Base-by-base conservation (phyloP, 2,888 invertebrate genomes). In the Apamea crenata region DNA sequence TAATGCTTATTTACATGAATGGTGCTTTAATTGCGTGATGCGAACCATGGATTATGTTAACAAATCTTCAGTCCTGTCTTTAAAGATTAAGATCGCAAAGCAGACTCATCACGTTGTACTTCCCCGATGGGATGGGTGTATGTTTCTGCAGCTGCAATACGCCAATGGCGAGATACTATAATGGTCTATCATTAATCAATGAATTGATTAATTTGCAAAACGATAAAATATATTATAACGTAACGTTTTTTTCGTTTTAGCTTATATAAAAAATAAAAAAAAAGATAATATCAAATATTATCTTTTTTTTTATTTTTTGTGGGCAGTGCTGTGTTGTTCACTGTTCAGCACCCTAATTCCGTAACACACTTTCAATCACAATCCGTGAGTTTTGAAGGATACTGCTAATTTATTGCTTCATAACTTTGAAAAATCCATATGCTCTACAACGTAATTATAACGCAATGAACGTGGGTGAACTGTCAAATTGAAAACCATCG, bases 1-100 rank as follows among this genome's bases (percentile, higher is more conserved):
- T 36, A 67, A 72, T 63, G 69, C 53, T 66, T 77, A 69, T 82
- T 86, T 75, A 82, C 61, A 67, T 85, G 70, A 86, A 82, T 77
- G 59, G 29, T 18, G 47, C 63, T 63, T 74, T 86, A 77, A 77
- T 77, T 36, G 77, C 25, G 18, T 70, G 72, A 53, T 67, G 40
- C 47, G 47, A 70, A 63, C 66, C 65, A 56, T 70, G 50, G 21
- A 56, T 85, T 76, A 81, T 81, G 65, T 83, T 74, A 71, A 5
- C 3, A 21, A 36, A 47, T 16, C n/a, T 68, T 56, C n/a, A 0
- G 36, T 59, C 2, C 40, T 56, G 40, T 21, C 25, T 77, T 75
- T 29, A 25, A 40, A 40, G 12, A 56, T 77, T 40, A 18, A 50
- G 4, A n/a, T 65, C 29, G n/a, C 8, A 47, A 21, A 6, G 29